These are phyloP conservation scores for Spodoptera picta DNA, from an alignment of 2,888 invertebrate genomes.

Conservation along the genomic window DNA sequence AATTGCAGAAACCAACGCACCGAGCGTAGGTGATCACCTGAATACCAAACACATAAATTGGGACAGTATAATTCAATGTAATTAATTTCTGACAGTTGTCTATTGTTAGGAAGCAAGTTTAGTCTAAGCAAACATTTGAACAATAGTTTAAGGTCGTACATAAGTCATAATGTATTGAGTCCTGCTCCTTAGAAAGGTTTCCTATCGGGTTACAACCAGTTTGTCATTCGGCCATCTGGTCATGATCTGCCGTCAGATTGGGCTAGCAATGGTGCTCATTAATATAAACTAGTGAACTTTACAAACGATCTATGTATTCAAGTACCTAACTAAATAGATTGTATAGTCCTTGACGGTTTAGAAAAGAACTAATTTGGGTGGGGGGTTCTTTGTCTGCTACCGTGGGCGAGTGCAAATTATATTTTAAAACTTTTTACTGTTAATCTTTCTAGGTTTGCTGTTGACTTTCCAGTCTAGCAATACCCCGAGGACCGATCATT, in stretches of 20 bases:
- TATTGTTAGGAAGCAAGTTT: constrained; percentile 49
- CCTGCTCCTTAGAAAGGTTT: constrained; percentile 31
- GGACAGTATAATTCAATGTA: constrained; percentile 31
- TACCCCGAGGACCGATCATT: constrained; percentile 21
- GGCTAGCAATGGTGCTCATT: constrained; percentile 1
- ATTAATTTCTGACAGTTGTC: constrained; percentile 41
- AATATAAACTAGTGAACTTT: constrained; percentile 8
- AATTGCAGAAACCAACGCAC: neutral
- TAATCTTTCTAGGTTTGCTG: neutral
- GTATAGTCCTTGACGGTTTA: too few relatives aligned
- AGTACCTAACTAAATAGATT: too few relatives aligned
- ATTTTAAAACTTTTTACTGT: neutral
- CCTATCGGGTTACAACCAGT: constrained; percentile 52
- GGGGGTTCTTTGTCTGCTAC: too few relatives aligned
- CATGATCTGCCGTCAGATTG: constrained; percentile 17
- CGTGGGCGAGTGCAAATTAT: too few relatives aligned
- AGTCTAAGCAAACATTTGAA: constrained; percentile 18
- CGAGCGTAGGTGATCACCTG: constrained; percentile 28
- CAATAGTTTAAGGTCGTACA: constrained; percentile 45
- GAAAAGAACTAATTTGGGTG: too few relatives aligned
- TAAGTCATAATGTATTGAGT: constrained; percentile 40
- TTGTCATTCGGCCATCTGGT: constrained; percentile 39
- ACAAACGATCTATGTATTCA: neutral
- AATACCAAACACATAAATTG: constrained; percentile 28
- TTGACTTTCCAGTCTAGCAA: neutral